Evolutionary conservation across 1,140 invertebrate genomes (phyloP).

Genomic region (Drosophila nannoptera): DNA sequence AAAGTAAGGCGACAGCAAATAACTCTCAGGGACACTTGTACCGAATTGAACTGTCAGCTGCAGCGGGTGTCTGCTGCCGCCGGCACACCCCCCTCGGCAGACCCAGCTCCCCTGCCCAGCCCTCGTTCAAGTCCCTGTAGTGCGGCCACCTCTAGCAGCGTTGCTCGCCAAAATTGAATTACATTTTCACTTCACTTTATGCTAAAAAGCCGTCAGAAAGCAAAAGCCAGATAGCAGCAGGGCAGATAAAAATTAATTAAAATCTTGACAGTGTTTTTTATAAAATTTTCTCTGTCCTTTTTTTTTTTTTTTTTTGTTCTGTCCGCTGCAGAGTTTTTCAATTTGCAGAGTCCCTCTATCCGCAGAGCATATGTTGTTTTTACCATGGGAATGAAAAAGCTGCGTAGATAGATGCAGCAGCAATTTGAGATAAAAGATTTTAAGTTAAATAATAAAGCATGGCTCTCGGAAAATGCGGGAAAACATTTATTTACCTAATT

Average conservation of each 20-base stretch:
- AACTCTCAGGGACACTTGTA: conserved; percentile 62
- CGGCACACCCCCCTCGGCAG: not conserved
- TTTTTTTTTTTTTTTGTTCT: conserved; percentile 12
- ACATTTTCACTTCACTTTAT: conserved; percentile 70
- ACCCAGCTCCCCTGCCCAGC: not conserved
- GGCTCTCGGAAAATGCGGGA: too few relatives aligned
- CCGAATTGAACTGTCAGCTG: conserved; percentile 72
- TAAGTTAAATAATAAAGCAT: not conserved
- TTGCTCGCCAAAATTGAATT: conserved; percentile 62
- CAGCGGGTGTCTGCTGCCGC: conserved; percentile 20
- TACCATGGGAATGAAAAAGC: not conserved
- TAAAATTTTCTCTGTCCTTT: not conserved
- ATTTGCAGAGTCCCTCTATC: not conserved
- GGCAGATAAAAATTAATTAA: conserved; percentile 69
- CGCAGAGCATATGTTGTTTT: not conserved
- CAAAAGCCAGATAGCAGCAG: conserved; percentile 29
- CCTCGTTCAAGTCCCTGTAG: not conserved
- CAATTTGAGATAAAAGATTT: not conserved
- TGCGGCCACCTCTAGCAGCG: conserved; percentile 2
- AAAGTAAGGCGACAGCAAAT: conserved; percentile 62
- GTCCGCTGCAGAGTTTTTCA: conserved; percentile 13
- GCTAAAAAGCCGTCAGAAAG: conserved; percentile 54
- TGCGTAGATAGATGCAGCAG: not conserved
- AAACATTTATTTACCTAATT: too few relatives aligned
- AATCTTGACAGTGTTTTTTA: conserved; percentile 18